Evolutionary conservation across 2,797 vertebrate species (phyloP).

Genomic region (Tapirus indicus): DNA sequence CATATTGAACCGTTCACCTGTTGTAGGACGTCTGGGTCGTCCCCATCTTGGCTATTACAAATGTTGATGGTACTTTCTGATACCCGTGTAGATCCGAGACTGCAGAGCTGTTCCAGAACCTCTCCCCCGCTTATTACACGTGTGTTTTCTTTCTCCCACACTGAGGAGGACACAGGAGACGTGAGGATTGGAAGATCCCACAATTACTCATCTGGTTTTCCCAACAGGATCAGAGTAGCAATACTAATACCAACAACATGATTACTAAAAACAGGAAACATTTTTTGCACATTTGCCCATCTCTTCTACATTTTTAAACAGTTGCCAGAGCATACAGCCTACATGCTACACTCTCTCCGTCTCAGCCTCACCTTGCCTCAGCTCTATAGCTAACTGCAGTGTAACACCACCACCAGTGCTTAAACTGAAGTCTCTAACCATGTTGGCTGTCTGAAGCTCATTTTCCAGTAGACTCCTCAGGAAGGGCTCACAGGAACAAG

Average conservation of each 20-base stretch:
- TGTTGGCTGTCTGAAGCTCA: no score
- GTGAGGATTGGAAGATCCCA: background rate
- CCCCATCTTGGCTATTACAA: background rate
- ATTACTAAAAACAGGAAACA: background rate
- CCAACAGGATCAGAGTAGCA: background rate
- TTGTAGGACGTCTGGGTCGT: background rate
- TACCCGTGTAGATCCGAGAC: background rate
- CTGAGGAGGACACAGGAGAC: background rate
- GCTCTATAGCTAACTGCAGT: rapidly evolving
- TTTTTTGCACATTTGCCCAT: no score
- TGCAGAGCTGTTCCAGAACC: background rate
- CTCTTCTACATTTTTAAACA: background rate
- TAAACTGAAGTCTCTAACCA: background rate
- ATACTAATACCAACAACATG: background rate
- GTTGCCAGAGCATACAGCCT: background rate
- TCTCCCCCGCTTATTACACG: background rate
- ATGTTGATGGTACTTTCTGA: background rate
- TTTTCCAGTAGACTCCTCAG: background rate
- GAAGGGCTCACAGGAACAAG: background rate
- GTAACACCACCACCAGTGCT: no score
- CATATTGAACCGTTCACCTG: background rate
- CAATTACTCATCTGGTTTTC: background rate
- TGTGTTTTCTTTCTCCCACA: background rate
- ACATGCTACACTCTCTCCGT: rapidly evolving
- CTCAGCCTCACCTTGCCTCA: background rate